Evolutionary conservation across 2,888 invertebrate species (phyloP).

Genomic region (Cordilura impudica): DNA sequence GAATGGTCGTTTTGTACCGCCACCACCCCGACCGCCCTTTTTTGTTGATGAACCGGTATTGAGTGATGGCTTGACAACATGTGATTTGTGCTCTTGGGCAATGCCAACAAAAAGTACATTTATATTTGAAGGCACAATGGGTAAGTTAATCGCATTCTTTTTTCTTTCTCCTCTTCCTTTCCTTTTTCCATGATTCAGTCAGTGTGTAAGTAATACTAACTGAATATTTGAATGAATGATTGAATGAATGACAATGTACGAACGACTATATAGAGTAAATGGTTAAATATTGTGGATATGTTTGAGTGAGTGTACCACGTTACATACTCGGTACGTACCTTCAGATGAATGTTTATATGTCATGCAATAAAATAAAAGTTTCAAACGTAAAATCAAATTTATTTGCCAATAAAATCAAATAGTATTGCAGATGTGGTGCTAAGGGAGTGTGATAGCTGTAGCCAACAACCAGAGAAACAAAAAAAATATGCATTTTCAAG

Average conservation of each 20-base stretch:
- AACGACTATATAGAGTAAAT: background rate
- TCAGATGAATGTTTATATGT: conserved; percentile 4
- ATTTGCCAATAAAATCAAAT: conserved; percentile 62
- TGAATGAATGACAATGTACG: conserved; percentile 40
- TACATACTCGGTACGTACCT: background rate
- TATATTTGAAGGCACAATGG: conserved; percentile 81
- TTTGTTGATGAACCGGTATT: conserved; percentile 81
- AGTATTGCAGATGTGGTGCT: conserved; percentile 43
- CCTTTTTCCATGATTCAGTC: conserved; percentile 13
- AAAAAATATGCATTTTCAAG: conserved; percentile 28
- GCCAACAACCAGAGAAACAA: too few relatives aligned
- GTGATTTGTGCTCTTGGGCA: conserved; percentile 87
- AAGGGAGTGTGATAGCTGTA: conserved; percentile 42
- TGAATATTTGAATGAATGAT: conserved; percentile 6
- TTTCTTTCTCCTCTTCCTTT: background rate
- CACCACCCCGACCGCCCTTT: conserved; percentile 83
- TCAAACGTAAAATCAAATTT: conserved; percentile 59
- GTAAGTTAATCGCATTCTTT: conserved; percentile 75
- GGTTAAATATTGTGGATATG: conserved; percentile 23
- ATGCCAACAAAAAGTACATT: conserved; percentile 81
- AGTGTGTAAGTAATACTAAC: background rate
- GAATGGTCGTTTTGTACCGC: conserved; percentile 81
- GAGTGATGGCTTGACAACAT: conserved; percentile 85
- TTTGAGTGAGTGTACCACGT: background rate
- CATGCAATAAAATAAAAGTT: conserved; percentile 35